Percentiles rank a stretch among this genome's conserved stretches.
Conservation (phyloP, 2,888 invertebrate species). For the Drosophila siamana region DNA sequence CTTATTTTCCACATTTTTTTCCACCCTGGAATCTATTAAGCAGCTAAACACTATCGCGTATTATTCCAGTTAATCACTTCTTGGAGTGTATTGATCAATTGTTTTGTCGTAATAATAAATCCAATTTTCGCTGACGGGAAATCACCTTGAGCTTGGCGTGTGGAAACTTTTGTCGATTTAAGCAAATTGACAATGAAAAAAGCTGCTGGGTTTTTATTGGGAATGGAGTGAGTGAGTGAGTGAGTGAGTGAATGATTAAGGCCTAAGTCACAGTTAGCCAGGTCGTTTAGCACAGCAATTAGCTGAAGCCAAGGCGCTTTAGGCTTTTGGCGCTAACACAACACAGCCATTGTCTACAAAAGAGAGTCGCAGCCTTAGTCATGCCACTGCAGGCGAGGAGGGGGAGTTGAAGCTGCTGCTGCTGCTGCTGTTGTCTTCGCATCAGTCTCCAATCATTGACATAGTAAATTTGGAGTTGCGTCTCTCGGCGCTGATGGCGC, state of each 20-base stretch:
- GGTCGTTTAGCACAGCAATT: conserved; percentile 23
- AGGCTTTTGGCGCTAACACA: conserved; percentile 17
- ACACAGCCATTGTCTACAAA: conserved; percentile 10
- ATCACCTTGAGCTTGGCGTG: conserved; percentile 9
- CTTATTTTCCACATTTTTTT: neutral
- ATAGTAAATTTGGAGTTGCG: conserved; percentile 64
- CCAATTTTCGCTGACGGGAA: conserved; percentile 6
- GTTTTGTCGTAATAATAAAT: neutral
- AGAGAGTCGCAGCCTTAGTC: conserved; percentile 1
- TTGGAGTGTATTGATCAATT: neutral
- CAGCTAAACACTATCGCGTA: neutral
- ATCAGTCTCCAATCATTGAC: conserved; percentile 71
- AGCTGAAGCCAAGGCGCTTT: conserved; percentile 19
- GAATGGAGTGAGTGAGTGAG: conserved; percentile 3
- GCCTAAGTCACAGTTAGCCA: conserved; percentile 15
- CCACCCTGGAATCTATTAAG: neutral
- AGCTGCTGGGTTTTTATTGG: conserved; percentile 20
- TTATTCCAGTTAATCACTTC: neutral
- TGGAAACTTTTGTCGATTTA: conserved; percentile 11
- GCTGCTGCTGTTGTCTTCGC: too few species aligned
- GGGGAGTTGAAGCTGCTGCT: too few species aligned
- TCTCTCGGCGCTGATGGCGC: conserved; percentile 61
- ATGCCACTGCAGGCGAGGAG: conserved; percentile 2
- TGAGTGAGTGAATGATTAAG: conserved; percentile 11
- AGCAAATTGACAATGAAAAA: conserved; percentile 16